These are phyloP conservation scores for Empis stercorea DNA, from an alignment of 2,888 invertebrate genomes.

Conservation along the genomic window DNA sequence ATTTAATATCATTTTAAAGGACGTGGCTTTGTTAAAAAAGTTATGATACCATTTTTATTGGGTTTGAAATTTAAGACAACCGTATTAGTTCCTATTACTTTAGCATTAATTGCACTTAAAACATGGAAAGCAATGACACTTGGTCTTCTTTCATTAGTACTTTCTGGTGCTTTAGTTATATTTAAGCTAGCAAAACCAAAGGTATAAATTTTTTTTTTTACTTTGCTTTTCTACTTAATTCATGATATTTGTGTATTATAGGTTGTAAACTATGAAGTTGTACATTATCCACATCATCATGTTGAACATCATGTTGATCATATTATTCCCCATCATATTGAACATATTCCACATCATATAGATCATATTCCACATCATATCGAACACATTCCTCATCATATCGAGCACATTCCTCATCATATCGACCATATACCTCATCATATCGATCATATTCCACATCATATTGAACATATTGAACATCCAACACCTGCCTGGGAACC, in stretches of 20 bases:
- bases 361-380: slow-evolving; percentile 21
- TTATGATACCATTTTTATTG: slow-evolving; percentile 70
- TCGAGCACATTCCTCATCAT: slow-evolving; percentile 36
- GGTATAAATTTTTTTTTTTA: slow-evolving; percentile 33
- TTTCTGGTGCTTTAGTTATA: slow-evolving; percentile 74
- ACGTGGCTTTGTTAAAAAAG: slow-evolving; percentile 70
- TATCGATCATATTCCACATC: slow-evolving; percentile 35
- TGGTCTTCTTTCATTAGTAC: slow-evolving; percentile 68
- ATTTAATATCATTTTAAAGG: slow-evolving; percentile 45
- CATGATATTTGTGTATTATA: slow-evolving; percentile 16
- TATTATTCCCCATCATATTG: slow-evolving; percentile 28
- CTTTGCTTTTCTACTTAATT: too few relatives aligned
- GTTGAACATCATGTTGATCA: slow-evolving; percentile 35
- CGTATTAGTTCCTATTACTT: slow-evolving; percentile 65
- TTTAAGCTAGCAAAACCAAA: slow-evolving; percentile 81
- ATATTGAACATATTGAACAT: slow-evolving; percentile 40
- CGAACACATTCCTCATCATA: slow-evolving; percentile 29
- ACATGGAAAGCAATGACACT: slow-evolving; percentile 83
- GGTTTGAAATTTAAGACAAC: slow-evolving; percentile 79
- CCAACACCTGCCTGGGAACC: slow-evolving; percentile 36
- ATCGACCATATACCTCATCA: slow-evolving; percentile 18
- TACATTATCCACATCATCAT: slow-evolving; percentile 64
- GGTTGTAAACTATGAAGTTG: slow-evolving; percentile 73
- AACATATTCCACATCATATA: slow-evolving; percentile 30
- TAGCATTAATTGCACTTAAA: slow-evolving; percentile 72